Conservation (phyloP, 2,113 vertebrate species). For the Ascaphus truei region DNA sequence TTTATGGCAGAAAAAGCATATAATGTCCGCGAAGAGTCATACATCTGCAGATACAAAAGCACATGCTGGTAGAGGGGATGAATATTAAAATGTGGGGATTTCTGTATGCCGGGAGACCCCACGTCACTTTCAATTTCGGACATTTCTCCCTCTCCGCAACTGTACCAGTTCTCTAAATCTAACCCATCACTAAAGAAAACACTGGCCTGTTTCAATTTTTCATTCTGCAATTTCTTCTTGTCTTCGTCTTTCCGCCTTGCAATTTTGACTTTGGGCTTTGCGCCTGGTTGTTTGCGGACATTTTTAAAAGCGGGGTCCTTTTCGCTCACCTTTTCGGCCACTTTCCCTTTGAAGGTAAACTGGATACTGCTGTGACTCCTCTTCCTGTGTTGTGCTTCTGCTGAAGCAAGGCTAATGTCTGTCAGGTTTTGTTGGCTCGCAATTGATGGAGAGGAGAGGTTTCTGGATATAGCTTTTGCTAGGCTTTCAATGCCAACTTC, state of each 20-base stretch:
- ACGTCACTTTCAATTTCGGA: conserved; percentile 96
- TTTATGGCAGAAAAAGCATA: conserved; percentile 91
- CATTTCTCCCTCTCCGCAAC: conserved; percentile 95
- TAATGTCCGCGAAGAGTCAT: conserved; percentile 90
- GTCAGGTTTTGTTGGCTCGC: conserved; percentile 65
- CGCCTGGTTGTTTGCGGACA: conserved; percentile 74
- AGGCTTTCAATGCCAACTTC: conserved; percentile 65
- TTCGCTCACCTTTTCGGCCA: conserved; percentile 80
- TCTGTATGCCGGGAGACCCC: conserved; percentile 79
- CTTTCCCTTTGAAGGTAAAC: conserved; percentile 88
- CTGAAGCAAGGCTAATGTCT: conserved; percentile 60
- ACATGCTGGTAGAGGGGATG: conserved; percentile 96
- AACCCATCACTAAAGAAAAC: conserved; percentile 95
- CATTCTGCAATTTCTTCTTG: conserved; percentile 76
- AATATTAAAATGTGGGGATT: conserved; percentile 82
- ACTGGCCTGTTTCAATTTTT: conserved; percentile 78
- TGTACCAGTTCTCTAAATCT: conserved; percentile 98
- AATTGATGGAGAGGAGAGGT: conserved; percentile 91
- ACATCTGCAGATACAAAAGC: conserved; percentile 92
- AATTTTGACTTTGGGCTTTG: conserved; percentile 93
- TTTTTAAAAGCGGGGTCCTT: conserved; percentile 79
- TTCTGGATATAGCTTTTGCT: conserved; percentile 82
- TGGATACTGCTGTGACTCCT: conserved; percentile 92
- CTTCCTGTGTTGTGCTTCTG: conserved; percentile 74
- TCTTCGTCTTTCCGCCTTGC: conserved; percentile 86